These are phyloP conservation scores for Perca fluviatilis DNA, from an alignment of 2,113 vertebrate genomes.

Conservation along the genomic window DNA sequence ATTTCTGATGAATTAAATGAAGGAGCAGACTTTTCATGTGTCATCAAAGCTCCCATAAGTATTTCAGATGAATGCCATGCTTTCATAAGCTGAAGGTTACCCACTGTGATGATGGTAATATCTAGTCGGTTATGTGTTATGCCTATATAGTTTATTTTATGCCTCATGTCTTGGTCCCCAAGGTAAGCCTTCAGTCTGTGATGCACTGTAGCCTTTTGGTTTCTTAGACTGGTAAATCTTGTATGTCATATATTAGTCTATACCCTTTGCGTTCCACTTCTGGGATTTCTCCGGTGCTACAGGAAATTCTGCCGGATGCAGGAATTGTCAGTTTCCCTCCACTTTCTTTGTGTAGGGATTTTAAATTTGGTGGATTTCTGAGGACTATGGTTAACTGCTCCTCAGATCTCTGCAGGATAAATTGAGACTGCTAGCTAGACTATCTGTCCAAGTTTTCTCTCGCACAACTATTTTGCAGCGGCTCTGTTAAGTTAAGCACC, in stretches of 20 bases:
- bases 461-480: too few relatives aligned
- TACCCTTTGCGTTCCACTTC: too few relatives aligned
- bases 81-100: slow-evolving; percentile 18
- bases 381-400: too few relatives aligned
- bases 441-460: too few relatives aligned
- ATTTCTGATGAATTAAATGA: neutral
- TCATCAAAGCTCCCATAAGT: neutral
- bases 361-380: too few relatives aligned
- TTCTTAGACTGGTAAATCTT: neutral
- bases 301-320: too few relatives aligned
- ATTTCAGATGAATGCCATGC: neutral
- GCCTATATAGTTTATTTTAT: neutral
- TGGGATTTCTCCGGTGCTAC: too few relatives aligned
- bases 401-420: too few relatives aligned
- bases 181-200: slow-evolving; percentile 7
- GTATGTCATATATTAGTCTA: neutral
- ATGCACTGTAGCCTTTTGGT: neutral
- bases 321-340: too few relatives aligned
- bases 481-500: too few relatives aligned
- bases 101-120: neutral
- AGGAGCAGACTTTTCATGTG: neutral
- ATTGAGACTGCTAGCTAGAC: too few relatives aligned
- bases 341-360: too few relatives aligned
- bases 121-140: neutral
- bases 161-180: neutral